Conservation (phyloP, 2,113 vertebrate genomes). For the Mustela lutreola region DNA sequence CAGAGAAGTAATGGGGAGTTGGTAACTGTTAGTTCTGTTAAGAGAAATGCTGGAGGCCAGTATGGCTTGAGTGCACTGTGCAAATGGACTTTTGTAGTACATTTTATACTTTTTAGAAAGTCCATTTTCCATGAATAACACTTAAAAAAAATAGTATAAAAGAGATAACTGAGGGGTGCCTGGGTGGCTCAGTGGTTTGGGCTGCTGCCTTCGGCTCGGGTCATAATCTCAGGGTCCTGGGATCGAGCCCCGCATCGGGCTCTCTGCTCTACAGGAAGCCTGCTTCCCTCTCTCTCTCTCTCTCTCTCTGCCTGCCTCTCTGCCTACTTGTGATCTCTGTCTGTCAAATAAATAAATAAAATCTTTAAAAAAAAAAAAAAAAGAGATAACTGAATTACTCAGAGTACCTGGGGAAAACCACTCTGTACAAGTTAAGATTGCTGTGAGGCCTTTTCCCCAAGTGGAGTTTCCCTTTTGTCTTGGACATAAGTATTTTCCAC, state of each 20-base stretch:
- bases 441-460: slow-evolving; percentile 2
- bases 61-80: slow-evolving; percentile 17
- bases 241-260: too few species aligned
- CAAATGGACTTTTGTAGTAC: slow-evolving; percentile 2
- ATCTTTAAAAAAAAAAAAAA: not conserved
- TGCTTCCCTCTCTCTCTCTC: too few species aligned
- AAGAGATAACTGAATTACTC: slow-evolving; percentile 44
- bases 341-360: too few species aligned
- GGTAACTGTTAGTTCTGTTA: slow-evolving; percentile 39
- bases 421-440: slow-evolving; percentile 23
- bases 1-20: slow-evolving; percentile 12
- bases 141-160: not conserved
- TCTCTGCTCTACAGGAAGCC: too few species aligned
- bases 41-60: slow-evolving; percentile 7
- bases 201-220: too few species aligned
- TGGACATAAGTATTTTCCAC: not conserved
- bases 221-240: too few species aligned
- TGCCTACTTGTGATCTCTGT: too few species aligned
- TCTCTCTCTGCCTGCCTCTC: too few species aligned
- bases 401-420: slow-evolving; percentile 50
- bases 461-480: not conserved
- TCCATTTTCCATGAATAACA: slow-evolving; percentile 59
- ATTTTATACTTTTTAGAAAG: slow-evolving; percentile 65
- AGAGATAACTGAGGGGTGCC: slow-evolving; percentile 3
- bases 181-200: too few species aligned